Evolutionary conservation across 2,797 vertebrate genomes (phyloP), one percentile per base, ranked within the genome.

Genomic region (Thaleichthys pacificus): DNA sequence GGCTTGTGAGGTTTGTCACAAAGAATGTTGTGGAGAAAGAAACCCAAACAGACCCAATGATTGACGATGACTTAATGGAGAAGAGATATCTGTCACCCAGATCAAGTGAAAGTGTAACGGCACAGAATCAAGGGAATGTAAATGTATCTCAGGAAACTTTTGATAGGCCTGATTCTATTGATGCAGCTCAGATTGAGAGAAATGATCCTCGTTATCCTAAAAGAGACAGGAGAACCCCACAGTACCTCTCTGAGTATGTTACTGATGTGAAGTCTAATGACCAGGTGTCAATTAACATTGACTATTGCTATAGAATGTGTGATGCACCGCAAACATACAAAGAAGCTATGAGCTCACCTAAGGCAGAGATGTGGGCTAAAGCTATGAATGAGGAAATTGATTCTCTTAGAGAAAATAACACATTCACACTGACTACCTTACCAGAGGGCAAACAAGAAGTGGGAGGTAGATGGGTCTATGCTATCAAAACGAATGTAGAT

Each of bases 41-140:
- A 22, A 79, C 76, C 21, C 77, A 79, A 61, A 77, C 84, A 49
- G 75, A 71, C 71, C 22, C 22, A 22, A 60, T 60, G n/a, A 68
- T 66, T 22, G 38, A 51, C 68, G 60, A 82, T 1, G 1, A 26
- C 24, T 22, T 56, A 21, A 57, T 77, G n/a, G 28, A 26, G 57
- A 49, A 71, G 66, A 76, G 60, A 21, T 61, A 24, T 26, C 35
- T 57, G 32, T 17, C 28, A 30, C 11, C 24, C 30, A 22, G 42
- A 47, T 47, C 42, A 6, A 47, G 42, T 26, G 24, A 26, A 26
- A 26, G 24, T 26, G 24, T 26, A 26, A 26, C 24, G 24, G 24
- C 24, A 26, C 24, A 26, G 24, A 26, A 26, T 26, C 24, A 26
- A 26, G 24, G 24, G 24, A 26, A 26, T 26, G 24, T 26, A 26